Conservation (phyloP, 1,140 invertebrate genomes). For the Sarcophaga bullata region DNA sequence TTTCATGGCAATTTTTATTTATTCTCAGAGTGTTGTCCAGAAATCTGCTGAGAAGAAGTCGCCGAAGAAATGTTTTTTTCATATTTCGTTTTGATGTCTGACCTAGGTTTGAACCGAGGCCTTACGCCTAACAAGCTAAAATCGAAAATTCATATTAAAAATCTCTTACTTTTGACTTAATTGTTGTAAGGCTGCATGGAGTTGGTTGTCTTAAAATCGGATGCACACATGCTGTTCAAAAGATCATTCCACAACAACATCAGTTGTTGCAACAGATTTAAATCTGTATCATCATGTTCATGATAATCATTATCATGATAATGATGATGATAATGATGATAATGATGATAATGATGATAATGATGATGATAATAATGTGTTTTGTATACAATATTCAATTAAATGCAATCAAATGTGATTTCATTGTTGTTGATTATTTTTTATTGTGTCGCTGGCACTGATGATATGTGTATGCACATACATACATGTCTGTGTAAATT, state of each 20-base stretch:
- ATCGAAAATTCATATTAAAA: too few species aligned
- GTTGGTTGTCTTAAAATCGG: not conserved
- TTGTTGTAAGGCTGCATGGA: too few species aligned
- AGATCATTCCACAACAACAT: not conserved
- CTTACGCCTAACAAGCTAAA: too few species aligned
- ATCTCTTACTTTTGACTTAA: too few species aligned
- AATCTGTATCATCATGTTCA: not conserved
- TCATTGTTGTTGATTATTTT: not conserved
- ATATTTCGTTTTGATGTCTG: too few species aligned
- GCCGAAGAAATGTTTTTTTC: too few species aligned
- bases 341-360: not conserved
- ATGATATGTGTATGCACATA: not conserved
- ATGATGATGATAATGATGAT: not conserved
- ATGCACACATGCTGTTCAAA: not conserved
- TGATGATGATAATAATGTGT: not conserved
- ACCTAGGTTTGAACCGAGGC: too few species aligned
- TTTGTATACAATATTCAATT: constrained; percentile 3
- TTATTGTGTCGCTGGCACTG: not conserved
- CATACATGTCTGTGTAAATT: too few species aligned
- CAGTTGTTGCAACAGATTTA: not conserved
- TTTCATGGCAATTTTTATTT: too few species aligned
- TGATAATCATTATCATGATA: not conserved
- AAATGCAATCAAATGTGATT: constrained; percentile 19
- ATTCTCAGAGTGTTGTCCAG: too few species aligned
- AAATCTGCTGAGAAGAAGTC: too few species aligned